Conservation (phyloP, 2,888 invertebrate species). For the Leptogaster cylindrica region DNA sequence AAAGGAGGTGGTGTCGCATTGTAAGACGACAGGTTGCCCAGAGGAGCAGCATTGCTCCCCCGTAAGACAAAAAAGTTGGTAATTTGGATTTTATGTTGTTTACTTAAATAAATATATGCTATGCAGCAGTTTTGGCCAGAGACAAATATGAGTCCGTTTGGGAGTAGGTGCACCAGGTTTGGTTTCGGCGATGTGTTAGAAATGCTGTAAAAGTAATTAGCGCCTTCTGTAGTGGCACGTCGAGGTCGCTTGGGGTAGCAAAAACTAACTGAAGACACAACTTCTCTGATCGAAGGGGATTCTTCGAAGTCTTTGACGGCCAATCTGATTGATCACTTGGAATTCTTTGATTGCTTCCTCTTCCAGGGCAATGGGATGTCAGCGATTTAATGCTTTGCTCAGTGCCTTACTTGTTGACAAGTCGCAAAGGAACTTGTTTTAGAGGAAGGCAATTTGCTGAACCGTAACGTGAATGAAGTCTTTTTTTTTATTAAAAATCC, state of each 20-base stretch:
- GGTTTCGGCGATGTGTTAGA: slow-evolving; percentile 24
- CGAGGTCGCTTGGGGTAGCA: not conserved
- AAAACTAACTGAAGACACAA: slow-evolving; percentile 3
- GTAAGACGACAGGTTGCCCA: not conserved
- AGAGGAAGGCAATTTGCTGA: slow-evolving; percentile 28
- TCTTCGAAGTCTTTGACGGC: not conserved
- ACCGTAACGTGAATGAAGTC: not conserved
- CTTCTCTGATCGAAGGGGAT: not conserved
- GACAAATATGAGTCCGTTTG: no score
- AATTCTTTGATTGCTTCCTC: slow-evolving; percentile 33
- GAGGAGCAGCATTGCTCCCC: not conserved
- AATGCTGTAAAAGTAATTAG: slow-evolving; percentile 12
- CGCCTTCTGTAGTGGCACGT: not conserved
- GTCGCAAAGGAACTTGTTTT: slow-evolving; percentile 35
- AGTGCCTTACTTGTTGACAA: slow-evolving; percentile 5
- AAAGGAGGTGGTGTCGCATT: slow-evolving; percentile 8
- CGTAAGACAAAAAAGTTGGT: not conserved
- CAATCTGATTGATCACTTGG: slow-evolving; percentile 20
- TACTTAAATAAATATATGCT: slow-evolving; percentile 27
- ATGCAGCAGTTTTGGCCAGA: no score
- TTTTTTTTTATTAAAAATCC: not conserved
- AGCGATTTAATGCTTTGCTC: slow-evolving; percentile 9
- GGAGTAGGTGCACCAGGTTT: not conserved
- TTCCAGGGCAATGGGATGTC: slow-evolving; percentile 29
- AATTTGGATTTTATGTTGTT: not conserved